Evolutionary conservation across 2,113 vertebrate genomes (phyloP), one percentile per base, ranked within the genome.

Genomic region (Zosterops hypoxanthus): DNA sequence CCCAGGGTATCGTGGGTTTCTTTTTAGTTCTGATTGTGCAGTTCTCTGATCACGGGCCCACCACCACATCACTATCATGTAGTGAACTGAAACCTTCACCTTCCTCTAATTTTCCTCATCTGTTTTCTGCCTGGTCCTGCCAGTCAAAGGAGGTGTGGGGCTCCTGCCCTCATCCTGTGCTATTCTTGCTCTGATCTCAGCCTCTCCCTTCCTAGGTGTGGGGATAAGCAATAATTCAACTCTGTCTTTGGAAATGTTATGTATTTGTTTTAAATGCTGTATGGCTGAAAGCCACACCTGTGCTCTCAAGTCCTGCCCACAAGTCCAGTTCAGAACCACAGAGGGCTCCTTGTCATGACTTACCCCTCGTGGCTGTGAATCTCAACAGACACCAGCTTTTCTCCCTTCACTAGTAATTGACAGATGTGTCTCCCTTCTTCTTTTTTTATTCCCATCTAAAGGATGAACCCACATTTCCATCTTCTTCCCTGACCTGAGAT

Each of bases 21-120:
- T 44, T 50, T 90, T 20, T 12, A 65, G 46, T 46, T 78, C 90
- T 13, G 1, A 81, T 77, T 75, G 64, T 84, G 6, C 33, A 57
- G 11, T 13, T 78, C 84, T 96, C 84, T 89, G 72, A 91, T 92
- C 52, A 2, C 14, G 1, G 65, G 42, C 92, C 81, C 20, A 0
- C 50, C 70, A 57, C 64, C 0, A 1, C 85, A 18, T n/a, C 56
- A 4, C 78, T 46, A 3, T 36, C 75, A 29, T 31, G 2, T 0
- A 34, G 4, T 17, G 33, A 89, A 26, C 53, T 49, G 28, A 71
- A 94, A 5, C 44, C 34, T 73, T 73, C 9, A 10, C 56, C 81
- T 79, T 47, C 64, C 52, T 55, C 25, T 21, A 2, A 21, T 46
- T 75, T 55, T 34, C 72, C 64, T 77, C 5, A 6, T 73, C 63